Evolutionary conservation across 1,140 invertebrate species (phyloP), one percentile per base, ranked within the genome.

Genomic region (Mactra quadrangularis): DNA sequence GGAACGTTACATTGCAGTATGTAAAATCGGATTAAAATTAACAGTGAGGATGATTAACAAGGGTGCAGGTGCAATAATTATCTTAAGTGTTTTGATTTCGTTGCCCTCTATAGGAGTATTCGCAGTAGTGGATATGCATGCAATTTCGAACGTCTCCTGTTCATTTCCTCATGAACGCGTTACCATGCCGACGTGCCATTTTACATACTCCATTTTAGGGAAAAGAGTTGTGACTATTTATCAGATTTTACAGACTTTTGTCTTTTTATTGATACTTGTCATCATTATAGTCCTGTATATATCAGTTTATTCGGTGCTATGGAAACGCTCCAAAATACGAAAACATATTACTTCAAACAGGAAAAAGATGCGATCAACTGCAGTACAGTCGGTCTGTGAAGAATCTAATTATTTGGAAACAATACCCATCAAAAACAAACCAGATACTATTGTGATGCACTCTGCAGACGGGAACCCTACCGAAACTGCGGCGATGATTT

Each of bases 1-100:
- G 0, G 89, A 90, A 71, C 64, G 89, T 9, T 89, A 88, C 41
- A 78, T 87, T 38, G 88, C 88, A 7, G 88, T 90, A 0, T 88
- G 88, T 47, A 66, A 68, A 41, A 60, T 88, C 4, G 68, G 82
- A 0, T 53, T 76, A 31, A 57, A 75, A 25, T 70, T 90, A 27
- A 87, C 74, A 1, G 84, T 88, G 13, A 47, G 74, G 27, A 76
- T 83, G 15, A 85, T 89, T 17, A 87, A 89, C 53, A 68, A 75
- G 7, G 89, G 88, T 7, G 82, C 89, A 50, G 11, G 86, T 25
- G 75, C 83, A 11, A 87, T 90, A 22, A 31, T 86, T 19, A 25
- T 85, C 1, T 50, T 88, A 13, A 85, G 88, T 66, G 47, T 82
- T 27, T 29, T 87, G 2, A 29, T 88, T n/a, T 84, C 86, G 0